phyloP scores from a whole-genome alignment of 1,140 invertebrate genomes.

The Lamellibrachia luymesi region DNA sequence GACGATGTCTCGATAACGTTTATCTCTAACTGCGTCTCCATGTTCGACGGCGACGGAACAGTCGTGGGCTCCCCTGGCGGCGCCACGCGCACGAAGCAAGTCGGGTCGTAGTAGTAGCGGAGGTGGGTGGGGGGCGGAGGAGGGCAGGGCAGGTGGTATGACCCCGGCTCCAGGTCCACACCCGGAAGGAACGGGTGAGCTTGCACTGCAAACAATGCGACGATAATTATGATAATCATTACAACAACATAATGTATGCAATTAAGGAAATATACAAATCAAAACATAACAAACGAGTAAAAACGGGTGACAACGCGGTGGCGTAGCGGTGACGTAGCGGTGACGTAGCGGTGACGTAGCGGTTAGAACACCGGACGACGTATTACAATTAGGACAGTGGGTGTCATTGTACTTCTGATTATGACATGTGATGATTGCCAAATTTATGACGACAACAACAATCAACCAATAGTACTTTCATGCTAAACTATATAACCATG shows the following conservation, averaged over 20 bases:
- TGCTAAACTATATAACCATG: not conserved
- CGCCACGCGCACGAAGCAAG: not conserved
- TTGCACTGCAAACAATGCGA: not conserved
- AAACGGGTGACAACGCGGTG: no score
- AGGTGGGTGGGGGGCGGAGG: not conserved
- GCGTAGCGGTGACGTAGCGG: no score
- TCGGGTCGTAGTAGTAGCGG: not conserved
- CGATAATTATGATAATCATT: not conserved
- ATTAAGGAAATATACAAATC: no score
- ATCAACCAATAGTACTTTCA: no score
- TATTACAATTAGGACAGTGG: no score
- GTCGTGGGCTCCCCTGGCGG: not conserved
- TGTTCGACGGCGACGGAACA: not conserved
- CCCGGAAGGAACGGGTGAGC: not conserved
- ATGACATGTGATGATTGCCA: no score
- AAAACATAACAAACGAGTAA: no score
- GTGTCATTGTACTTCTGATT: no score
- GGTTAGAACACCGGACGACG: no score
- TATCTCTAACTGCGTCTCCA: not conserved
- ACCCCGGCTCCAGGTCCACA: not conserved
- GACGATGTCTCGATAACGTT: not conserved
- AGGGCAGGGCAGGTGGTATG: not conserved
- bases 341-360: no score
- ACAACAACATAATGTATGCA: no score
- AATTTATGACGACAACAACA: no score